Conservation (phyloP, 2,113 vertebrate genomes). For the Solea senegalensis region DNA sequence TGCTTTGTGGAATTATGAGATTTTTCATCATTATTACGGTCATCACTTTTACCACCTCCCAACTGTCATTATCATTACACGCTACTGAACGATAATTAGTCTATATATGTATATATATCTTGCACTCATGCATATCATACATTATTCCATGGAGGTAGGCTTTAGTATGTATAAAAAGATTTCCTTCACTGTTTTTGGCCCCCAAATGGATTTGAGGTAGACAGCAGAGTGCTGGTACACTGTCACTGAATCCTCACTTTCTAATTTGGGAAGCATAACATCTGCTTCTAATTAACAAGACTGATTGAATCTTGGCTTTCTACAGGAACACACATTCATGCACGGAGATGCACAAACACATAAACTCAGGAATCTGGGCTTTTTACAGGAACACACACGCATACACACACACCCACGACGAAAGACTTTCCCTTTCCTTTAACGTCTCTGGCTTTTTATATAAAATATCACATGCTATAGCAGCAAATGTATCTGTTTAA, state of each 20-base stretch:
- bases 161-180: conserved; percentile 29
- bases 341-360: background rate
- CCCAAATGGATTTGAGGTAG: conserved; percentile 25
- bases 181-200: conserved; percentile 24
- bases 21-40: background rate
- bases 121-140: background rate
- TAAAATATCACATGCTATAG: no score
- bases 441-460: no score
- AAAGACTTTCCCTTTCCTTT: no score
- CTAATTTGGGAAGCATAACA: conserved; percentile 67
- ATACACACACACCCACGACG: no score
- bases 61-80: background rate
- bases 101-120: background rate
- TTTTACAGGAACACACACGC: no score
- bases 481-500: no score
- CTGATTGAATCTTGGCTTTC: conserved; percentile 64
- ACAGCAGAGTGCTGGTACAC: conserved; percentile 32
- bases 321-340: conserved; percentile 1
- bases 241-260: conserved; percentile 69
- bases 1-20: background rate
- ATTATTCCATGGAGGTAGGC: background rate
- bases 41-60: background rate
- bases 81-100: background rate
- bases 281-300: conserved; percentile 69
- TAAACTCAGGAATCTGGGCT: background rate